Evolutionary conservation across 2,797 vertebrate genomes (phyloP).

Genomic region (Etheostoma perlongum): DNA sequence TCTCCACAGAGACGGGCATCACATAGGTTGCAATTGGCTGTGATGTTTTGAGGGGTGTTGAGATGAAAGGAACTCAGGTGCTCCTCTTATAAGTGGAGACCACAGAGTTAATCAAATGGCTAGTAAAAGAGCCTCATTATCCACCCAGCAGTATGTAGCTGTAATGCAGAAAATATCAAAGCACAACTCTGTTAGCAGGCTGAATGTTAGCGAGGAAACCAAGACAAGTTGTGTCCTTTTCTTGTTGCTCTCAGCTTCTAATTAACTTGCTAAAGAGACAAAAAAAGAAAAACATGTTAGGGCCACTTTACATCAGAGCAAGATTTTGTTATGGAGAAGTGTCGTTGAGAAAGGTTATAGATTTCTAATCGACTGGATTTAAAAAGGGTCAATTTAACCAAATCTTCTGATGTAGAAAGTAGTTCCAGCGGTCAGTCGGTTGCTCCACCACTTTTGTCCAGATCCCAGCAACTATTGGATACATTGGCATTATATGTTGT

Average conservation of each 20-base stretch:
- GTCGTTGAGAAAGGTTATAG: not conserved
- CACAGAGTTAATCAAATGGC: conserved; percentile 26
- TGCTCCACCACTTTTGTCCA: no score
- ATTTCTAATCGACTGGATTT: conserved; percentile 2
- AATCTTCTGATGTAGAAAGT: not conserved
- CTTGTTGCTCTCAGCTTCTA: conserved; percentile 21
- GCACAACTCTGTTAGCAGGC: conserved; percentile 24
- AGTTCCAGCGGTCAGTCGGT: not conserved
- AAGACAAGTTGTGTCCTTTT: conserved; percentile 21
- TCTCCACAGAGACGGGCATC: conserved; percentile 75
- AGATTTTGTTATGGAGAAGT: not conserved
- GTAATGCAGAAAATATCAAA: conserved; percentile 46
- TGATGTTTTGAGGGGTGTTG: conserved; percentile 39
- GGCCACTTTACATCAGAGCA: conserved; percentile 9
- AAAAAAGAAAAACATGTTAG: not conserved
- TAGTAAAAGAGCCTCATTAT: conserved; percentile 47
- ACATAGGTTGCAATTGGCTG: conserved; percentile 55
- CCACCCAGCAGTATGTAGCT: conserved; percentile 6
- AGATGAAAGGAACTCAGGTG: conserved; percentile 57
- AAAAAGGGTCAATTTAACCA: conserved; percentile 11
- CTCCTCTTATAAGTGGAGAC: conserved; percentile 21
- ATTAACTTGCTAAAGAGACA: conserved; percentile 41
- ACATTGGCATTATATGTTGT: not conserved
- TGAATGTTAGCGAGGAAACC: conserved; percentile 28
- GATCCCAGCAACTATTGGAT: not conserved